Percentiles rank a stretch among this genome's conserved stretches.
Evolutionary conservation across 2,888 invertebrate genomes (phyloP).

Genomic region (Noctua comes): DNA sequence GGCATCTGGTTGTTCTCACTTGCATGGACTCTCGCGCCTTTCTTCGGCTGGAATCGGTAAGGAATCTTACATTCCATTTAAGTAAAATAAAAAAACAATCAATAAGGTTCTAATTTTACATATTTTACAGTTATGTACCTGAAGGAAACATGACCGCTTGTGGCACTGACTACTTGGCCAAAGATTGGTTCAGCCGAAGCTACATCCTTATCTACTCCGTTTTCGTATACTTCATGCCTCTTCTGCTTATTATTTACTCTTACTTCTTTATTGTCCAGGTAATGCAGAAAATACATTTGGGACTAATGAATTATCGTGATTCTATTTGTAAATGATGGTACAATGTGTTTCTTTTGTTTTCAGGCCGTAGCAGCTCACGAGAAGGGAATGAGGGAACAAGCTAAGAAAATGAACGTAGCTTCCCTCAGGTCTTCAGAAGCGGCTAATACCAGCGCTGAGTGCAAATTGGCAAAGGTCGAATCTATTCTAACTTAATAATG

Average conservation of each 20-base stretch:
- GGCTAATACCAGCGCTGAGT: conserved; percentile 95
- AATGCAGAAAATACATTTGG: conserved; percentile 51
- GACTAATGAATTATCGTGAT: neutral
- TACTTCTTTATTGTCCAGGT: conserved; percentile 97
- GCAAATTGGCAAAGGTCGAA: conserved; percentile 94
- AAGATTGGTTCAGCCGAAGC: conserved; percentile 94
- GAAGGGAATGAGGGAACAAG: conserved; percentile 96
- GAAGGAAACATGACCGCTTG: conserved; percentile 98
- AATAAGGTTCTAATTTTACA: neutral
- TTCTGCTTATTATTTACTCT: conserved; percentile 95
- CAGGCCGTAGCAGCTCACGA: conserved; percentile 96
- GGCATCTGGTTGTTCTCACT: conserved; percentile 94
- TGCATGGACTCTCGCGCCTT: conserved; percentile 95
- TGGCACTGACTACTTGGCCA: conserved; percentile 96
- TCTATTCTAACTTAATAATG: conserved; percentile 1
- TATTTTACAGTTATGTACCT: conserved; percentile 93
- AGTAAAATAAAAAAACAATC: neutral
- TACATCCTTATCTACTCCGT: conserved; percentile 95
- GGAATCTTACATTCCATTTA: neutral
- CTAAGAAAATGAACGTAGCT: conserved; percentile 98
- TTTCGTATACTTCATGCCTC: conserved; percentile 94
- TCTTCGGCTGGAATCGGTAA: conserved; percentile 96
- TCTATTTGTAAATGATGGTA: neutral
- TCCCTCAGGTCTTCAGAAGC: conserved; percentile 95
- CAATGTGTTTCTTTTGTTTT: conserved; percentile 2